Evolutionary conservation across 2,797 vertebrate species (phyloP), one percentile per base, ranked within the genome.

Genomic region (Delichon dasypus): DNA sequence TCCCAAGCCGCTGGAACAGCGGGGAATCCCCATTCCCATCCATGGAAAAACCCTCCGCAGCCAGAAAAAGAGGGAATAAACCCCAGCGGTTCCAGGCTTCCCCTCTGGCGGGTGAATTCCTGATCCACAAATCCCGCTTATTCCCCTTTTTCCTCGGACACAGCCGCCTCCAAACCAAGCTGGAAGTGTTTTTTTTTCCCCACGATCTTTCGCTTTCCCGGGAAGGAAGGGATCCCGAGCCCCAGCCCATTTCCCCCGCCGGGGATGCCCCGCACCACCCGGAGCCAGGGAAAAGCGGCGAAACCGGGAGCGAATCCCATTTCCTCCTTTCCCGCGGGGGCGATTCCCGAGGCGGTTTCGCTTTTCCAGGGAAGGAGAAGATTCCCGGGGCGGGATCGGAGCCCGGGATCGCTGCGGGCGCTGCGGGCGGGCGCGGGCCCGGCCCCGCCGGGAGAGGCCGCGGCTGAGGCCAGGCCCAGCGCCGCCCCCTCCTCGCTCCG

Each of bases 231-330:
- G 17, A 61, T n/a, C 23, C 30, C 9, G 14, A 21, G 17, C 29
- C 27, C 72, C n/a, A 7, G 12, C 51, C 38, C 68, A 5, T 6
- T 44, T 5, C 4, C 21, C 38, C 4, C 21, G 36, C 10, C 3
- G 3, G 34, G 34, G 21, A 50, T 6, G 13, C 19, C 51, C 54
- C 2, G 26, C 44, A 9, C 27, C 71, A 5, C 72, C 2, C 1
- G 8, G 36, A 10, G 11, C 1, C 76, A 2, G 23, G 23, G 27
- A n/a, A 85, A 66, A 38, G 2, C 10, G 2, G 20, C 29, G 5
- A 61, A 68, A 38, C 1, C 1, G 10, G 20, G 42, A 22, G 18
- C 0, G 1, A 42, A 62, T 4, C 57, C 50, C 15, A 1, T 1
- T 55, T 4, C 14, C 32, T 4, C 55, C 34, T 8, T 30, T 6